These are phyloP conservation scores for Pelodytes ibericus DNA, from an alignment of 2,797 vertebrate genomes.

Conservation along the genomic window DNA sequence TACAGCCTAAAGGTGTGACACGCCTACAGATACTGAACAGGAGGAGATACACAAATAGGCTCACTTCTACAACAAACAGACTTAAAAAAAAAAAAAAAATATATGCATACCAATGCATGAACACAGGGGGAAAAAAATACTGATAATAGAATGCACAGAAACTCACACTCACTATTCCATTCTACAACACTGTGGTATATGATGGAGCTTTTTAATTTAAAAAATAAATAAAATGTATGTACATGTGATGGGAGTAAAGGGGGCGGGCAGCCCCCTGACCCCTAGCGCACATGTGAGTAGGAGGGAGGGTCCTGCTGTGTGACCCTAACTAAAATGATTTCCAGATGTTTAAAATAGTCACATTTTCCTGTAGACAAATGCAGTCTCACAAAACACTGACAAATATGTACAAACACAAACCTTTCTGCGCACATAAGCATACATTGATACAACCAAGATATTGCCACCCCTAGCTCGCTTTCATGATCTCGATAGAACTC, in stretches of 20 bases:
- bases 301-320: background rate
- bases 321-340: conserved; percentile 32
- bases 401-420: background rate
- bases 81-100: background rate
- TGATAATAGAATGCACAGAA: background rate
- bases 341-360: conserved; percentile 40
- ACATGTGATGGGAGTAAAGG: background rate
- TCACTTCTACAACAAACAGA: too few relatives aligned
- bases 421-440: background rate
- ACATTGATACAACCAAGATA: background rate
- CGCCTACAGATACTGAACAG: conserved; percentile 27
- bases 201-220: too few relatives aligned
- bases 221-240: background rate
- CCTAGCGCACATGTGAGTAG: conserved; percentile 7
- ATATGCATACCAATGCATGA: conserved; percentile 6
- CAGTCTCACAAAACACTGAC: background rate
- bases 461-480: too few relatives aligned
- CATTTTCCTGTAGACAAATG: background rate
- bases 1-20: conserved; percentile 14
- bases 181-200: too few relatives aligned
- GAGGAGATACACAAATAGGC: too few relatives aligned
- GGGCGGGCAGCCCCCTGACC: conserved; percentile 9
- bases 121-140: background rate
- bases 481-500: too few relatives aligned
- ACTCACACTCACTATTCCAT: too few relatives aligned